These are phyloP conservation scores for Myotis pilosus DNA, from an alignment of 2,797 vertebrate genomes.

Conservation along the genomic window DNA sequence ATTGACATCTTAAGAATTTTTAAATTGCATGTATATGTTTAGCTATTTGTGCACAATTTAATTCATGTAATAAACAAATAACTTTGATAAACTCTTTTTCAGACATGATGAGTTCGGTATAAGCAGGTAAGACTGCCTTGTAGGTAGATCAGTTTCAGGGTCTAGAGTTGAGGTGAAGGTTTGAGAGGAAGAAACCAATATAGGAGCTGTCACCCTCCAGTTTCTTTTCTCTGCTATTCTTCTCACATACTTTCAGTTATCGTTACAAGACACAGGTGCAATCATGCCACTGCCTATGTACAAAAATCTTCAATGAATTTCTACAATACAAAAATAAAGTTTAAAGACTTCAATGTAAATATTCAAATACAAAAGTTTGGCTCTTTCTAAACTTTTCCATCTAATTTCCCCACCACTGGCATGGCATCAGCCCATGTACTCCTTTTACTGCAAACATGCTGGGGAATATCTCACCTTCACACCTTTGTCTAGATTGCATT, in stretches of 20 bases:
- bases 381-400: background rate
- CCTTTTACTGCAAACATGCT: background rate
- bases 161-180: background rate
- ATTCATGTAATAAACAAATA: background rate
- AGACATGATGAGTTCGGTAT: background rate
- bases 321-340: background rate
- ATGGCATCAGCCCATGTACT: background rate
- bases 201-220: background rate
- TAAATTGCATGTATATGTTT: background rate
- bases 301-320: background rate
- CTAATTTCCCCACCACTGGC: background rate
- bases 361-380: background rate
- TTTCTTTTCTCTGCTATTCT: background rate
- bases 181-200: background rate
- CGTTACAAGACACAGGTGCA: background rate
- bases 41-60: background rate
- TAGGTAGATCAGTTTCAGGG: background rate
- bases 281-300: background rate
- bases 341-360: background rate
- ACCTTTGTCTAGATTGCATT: background rate
- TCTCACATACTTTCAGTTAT: background rate
- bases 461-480: background rate
- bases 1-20: background rate
- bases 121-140: background rate
- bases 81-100: background rate